Conservation (phyloP, 2,113 vertebrate genomes). For the Xiphophorus couchianus region DNA sequence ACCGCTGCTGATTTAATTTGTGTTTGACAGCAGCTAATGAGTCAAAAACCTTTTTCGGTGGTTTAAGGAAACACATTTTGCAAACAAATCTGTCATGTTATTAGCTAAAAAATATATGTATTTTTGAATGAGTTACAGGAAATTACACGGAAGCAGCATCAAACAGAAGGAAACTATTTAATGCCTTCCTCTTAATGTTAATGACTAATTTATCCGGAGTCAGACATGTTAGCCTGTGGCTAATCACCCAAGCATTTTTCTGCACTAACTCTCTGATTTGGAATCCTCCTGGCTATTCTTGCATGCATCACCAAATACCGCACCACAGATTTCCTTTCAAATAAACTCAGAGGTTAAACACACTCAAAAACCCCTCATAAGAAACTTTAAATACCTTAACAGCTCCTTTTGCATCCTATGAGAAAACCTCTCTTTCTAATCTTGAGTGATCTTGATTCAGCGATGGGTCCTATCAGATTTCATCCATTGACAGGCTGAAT, state of each 20-base stretch:
- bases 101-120: not conserved
- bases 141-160: not conserved
- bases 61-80: constrained; percentile 1
- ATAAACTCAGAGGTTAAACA: not conserved
- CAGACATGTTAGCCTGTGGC: constrained; percentile 57
- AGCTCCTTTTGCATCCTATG: constrained; percentile 47
- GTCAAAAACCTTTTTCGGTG: not conserved
- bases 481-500: constrained; percentile 75
- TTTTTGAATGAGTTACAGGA: not conserved
- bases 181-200: constrained; percentile 41
- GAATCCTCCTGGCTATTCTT: constrained; percentile 26
- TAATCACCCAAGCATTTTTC: constrained; percentile 43
- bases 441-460: constrained; percentile 77
- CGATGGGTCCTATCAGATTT: constrained; percentile 72
- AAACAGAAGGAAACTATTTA: constrained; percentile 7
- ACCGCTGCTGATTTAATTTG: not conserved
- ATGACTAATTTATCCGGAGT: constrained; percentile 47
- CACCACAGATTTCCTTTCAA: constrained; percentile 12
- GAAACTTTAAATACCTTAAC: constrained; percentile 51
- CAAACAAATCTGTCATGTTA: not conserved
- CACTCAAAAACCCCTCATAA: constrained; percentile 11
- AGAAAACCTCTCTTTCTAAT: constrained; percentile 66
- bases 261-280: constrained; percentile 45
- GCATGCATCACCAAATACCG: constrained; percentile 4
- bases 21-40: not conserved